Evolutionary conservation across 2,113 vertebrate species (phyloP).

Genomic region (Prunella fulvescens): DNA sequence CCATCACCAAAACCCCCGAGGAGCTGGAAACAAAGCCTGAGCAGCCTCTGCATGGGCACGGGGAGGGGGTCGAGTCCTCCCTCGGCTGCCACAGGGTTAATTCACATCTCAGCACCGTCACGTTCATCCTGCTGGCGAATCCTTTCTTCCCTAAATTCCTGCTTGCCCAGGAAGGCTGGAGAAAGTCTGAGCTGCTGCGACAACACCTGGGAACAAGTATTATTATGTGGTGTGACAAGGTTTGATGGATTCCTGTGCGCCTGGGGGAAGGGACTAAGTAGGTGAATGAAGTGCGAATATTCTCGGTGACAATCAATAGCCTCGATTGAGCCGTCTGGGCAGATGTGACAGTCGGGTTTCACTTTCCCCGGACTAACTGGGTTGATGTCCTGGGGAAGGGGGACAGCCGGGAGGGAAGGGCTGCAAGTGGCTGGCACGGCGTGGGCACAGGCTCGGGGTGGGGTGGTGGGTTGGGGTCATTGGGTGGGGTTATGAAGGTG

Average conservation of each 20-base stretch:
- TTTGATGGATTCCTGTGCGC: slow-evolving; percentile 71
- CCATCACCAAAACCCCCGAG: neutral
- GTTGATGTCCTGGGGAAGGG: slow-evolving; percentile 52
- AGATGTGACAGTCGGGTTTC: slow-evolving; percentile 77
- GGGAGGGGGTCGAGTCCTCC: neutral
- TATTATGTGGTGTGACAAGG: slow-evolving; percentile 70
- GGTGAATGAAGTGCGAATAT: slow-evolving; percentile 75
- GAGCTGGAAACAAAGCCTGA: neutral
- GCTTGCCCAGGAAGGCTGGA: neutral
- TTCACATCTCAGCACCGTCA: neutral
- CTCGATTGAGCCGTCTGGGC: slow-evolving; percentile 68
- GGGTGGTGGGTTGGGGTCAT: neutral
- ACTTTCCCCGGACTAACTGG: slow-evolving; percentile 27
- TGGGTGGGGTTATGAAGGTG: too few species aligned
- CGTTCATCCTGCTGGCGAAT: neutral
- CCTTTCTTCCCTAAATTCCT: slow-evolving; percentile 8
- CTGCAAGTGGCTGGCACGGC: accelerated
- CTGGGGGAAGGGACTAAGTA: slow-evolving; percentile 72
- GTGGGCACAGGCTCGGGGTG: neutral
- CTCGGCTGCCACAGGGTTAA: neutral
- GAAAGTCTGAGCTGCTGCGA: neutral
- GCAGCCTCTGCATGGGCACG: accelerated
- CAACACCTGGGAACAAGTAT: slow-evolving; percentile 7
- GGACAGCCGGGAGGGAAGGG: neutral
- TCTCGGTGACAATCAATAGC: slow-evolving; percentile 77